Base-by-base conservation (phyloP, 2,797 vertebrate genomes). In the Cirrhinus mrigala region DNA sequence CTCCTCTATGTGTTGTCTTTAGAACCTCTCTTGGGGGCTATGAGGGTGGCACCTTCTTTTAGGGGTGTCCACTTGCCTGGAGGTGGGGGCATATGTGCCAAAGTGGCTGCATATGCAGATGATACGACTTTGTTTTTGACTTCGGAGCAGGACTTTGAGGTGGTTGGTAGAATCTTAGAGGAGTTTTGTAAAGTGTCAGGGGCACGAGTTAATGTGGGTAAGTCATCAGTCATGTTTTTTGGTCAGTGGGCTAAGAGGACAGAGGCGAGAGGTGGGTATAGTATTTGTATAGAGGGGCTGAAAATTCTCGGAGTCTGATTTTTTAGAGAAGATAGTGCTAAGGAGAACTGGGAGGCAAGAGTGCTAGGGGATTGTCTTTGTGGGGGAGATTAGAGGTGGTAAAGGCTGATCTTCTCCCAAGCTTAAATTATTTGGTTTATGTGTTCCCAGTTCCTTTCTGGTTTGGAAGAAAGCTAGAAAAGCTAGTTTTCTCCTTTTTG, bases 111-210 rank as follows among this genome's bases (percentile, higher is more conserved):
- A 1, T 85, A 82, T 6, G 50, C 52, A 0, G 62, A 85, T 0
- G 76, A 85, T 1, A n/a, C 60, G 0, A 80, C 76, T 0, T 4
- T 84, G 84, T 11, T 12, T 86, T 0, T n/a, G n/a, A 20, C 50
- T 0, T 12, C 16, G 0, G 24, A 84, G 1, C 7, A 4, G 1
- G 64, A 79, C 4, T 64, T 81, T 0, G 0, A 1, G 15, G 48
- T 8, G 0, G 69, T 62, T 0, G 24, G 10, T 1, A 18, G 1
- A 0, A 16, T 81, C 0, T 1, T 77, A 24, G 54, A 52, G 12
- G n/a, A 16, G 0, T 68, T 68, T 22, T 37, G 33, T 0, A 18
- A 48, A 8, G 44, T 7, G 1, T 58, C 79, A 0, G 44, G 86
- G 9, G 81, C 48, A 27, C 12, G n/a, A 5, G 46, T 54, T 0